Percentiles rank a stretch among this genome's conserved stretches.
Conservation (phyloP, 2,113 vertebrate genomes). For the Amia ocellicauda region DNA sequence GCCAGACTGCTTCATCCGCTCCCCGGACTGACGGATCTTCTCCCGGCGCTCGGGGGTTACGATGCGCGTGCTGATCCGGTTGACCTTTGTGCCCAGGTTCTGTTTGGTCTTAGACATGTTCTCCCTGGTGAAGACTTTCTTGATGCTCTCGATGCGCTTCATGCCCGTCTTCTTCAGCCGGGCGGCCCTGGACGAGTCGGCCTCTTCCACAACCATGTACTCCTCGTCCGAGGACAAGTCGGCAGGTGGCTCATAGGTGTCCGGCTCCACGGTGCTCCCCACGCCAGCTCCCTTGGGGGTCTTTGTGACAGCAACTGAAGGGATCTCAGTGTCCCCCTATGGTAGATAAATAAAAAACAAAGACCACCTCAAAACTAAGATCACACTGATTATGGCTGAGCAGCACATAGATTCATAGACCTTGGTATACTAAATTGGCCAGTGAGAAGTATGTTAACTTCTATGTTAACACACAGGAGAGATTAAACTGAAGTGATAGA, state of each 20-base stretch:
- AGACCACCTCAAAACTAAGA: too few relatives aligned
- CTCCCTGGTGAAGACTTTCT: slow-evolving; percentile 93
- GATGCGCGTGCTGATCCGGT: slow-evolving; percentile 85
- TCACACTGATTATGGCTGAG: too few relatives aligned
- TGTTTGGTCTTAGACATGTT: slow-evolving; percentile 88
- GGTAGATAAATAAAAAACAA: slow-evolving; percentile 33
- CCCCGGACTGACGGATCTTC: slow-evolving; percentile 84
- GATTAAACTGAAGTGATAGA: too few relatives aligned
- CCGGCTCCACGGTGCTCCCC: slow-evolving; percentile 64
- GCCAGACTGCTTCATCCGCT: slow-evolving; percentile 80
- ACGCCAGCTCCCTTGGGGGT: slow-evolving; percentile 68
- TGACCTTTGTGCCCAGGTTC: slow-evolving; percentile 85
- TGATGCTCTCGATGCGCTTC: slow-evolving; percentile 84
- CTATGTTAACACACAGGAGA: too few relatives aligned
- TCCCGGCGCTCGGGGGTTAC: slow-evolving; percentile 87
- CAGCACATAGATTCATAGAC: too few relatives aligned
- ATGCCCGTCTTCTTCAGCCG: slow-evolving; percentile 83
- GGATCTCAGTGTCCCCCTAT: slow-evolving; percentile 82
- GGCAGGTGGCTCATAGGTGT: slow-evolving; percentile 71
- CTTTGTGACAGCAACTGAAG: slow-evolving; percentile 77
- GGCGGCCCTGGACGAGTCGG: slow-evolving; percentile 67
- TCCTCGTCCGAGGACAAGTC: slow-evolving; percentile 97
- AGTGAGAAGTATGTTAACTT: too few relatives aligned
- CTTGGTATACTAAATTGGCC: too few relatives aligned
- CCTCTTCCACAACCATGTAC: slow-evolving; percentile 78